phyloP scores from a whole-genome alignment of 2,888 invertebrate species.

The Taphrorychus bicolor region DNA sequence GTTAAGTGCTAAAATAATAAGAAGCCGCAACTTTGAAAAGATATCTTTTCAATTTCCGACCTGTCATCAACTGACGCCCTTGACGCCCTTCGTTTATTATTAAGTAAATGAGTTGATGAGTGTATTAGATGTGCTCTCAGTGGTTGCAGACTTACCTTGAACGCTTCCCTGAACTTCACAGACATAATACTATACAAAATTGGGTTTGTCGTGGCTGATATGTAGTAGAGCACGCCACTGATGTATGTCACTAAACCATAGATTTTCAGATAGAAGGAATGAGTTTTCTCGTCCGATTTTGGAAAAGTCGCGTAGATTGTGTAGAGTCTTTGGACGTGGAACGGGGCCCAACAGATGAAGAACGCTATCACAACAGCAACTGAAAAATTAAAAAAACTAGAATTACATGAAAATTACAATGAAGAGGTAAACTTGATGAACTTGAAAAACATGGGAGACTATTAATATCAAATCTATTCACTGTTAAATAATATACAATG shows the following conservation, averaged over 20 bases:
- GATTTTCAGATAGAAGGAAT: slow-evolving; percentile 42
- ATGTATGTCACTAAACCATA: slow-evolving; percentile 72
- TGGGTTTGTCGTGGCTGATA: slow-evolving; percentile 92
- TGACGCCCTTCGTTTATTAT: no score
- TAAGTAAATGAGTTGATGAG: not conserved
- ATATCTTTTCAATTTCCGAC: not conserved
- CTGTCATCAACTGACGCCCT: not conserved
- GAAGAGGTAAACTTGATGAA: no score
- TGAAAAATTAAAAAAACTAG: no score
- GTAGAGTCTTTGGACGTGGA: slow-evolving; percentile 88
- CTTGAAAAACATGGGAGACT: no score
- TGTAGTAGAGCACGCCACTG: slow-evolving; percentile 88
- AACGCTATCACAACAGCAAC: slow-evolving; percentile 90
- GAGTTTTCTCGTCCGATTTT: slow-evolving; percentile 54
- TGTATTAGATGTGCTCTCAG: no score
- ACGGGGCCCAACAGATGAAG: slow-evolving; percentile 90
- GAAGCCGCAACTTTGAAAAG: no score
- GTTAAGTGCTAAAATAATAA: no score
- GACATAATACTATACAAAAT: slow-evolving; percentile 94
- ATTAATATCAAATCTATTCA: no score
- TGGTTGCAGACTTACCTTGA: slow-evolving; percentile 69
- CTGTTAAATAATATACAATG: no score
- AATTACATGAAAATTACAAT: not conserved
- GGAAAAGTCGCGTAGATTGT: slow-evolving; percentile 69
- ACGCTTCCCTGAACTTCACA: slow-evolving; percentile 89